Evolutionary conservation across 1,140 invertebrate species (phyloP).

Genomic region (honey bee (Apis mellifera)): Amel_HAv3.1 CM009946.2:7206501-7207000

Average conservation of each 20-base stretch:
- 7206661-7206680: neutral
- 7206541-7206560: constrained; percentile 82
- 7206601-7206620: constrained; percentile 89
- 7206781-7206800: neutral
- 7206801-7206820: constrained; percentile 84
- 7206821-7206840: constrained; percentile 88
- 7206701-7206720: too few relatives aligned
- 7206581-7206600: constrained; percentile 87
- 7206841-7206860: constrained; percentile 86
- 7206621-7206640: constrained; percentile 87
- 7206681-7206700: neutral
- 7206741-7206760: too few relatives aligned
- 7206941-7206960: constrained; percentile 88
- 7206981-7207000: neutral
- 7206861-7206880: constrained; percentile 81
- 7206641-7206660: constrained; percentile 87
- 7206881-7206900: constrained; percentile 80
- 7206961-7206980: constrained; percentile 79
- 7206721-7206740: too few relatives aligned
- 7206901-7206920: constrained; percentile 81
- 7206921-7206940: constrained; percentile 83
- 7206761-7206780: neutral
- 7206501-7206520: constrained; percentile 3
- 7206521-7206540: constrained; percentile 20
- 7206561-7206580: constrained; percentile 85